Evolutionary conservation across 2,113 vertebrate species (phyloP), one percentile per base, ranked within the genome.

Genomic region (Pelecanus crispus): DNA sequence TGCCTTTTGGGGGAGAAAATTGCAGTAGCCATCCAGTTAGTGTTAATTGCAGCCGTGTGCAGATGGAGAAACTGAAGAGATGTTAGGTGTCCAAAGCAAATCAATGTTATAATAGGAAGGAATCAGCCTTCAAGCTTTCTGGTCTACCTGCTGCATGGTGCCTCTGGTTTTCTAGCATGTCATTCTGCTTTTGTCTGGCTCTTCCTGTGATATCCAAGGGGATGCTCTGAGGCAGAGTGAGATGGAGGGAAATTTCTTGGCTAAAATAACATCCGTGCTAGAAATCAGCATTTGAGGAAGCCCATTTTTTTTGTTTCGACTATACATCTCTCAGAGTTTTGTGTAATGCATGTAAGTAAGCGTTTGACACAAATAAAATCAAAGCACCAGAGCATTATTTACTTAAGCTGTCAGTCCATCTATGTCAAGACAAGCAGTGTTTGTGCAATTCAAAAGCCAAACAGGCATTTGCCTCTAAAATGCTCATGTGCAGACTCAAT

Each of bases 401-500:
- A 89, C 94, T 91, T 92, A 80, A 59, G 45, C 34, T 90, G 66
- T 65, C 84, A 90, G 79, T 95, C 78, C 81, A 74, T 95, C 78
- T 85, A 42, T 0, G 1, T 90, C 87, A 95, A 78, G 86, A 85
- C 47, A 77, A 80, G 89, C n/a, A 65, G 21, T 52, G 44, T 80
- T 91, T 82, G 59, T 83, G 71, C 78, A 74, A 68, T 91, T 91
- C 71, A 85, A 53, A 89, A 96, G 67, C 78, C 88, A 91, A 95
- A 63, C 29, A 81, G 77, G 81, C 90, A 58, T 96, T 97, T 96
- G 40, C 91, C 85, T 92, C 88, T 80, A 19, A 73, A 88, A 91
- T 50, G 86, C 17, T 94, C 47, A 36, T 67, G 40, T 93, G 90
- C 18, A 7, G 45, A 59, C 89, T 84, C 91, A 67, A 6, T 52